Base-by-base conservation (phyloP, 1,140 invertebrate genomes). In the Gryon sp. region DNA sequence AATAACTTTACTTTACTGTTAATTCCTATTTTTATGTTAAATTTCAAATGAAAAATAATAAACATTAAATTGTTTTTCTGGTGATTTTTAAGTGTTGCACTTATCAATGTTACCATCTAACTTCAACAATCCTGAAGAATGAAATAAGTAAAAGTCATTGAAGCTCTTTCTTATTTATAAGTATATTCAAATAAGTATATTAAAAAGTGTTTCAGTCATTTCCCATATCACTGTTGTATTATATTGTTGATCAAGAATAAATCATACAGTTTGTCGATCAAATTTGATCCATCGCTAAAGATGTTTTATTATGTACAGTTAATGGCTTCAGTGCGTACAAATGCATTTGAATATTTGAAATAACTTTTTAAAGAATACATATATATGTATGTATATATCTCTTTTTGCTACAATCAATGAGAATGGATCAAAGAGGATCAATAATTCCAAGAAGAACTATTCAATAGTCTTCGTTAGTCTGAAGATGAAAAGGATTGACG, bases 401-500 rank as follows among this genome's bases (percentile, higher is more conserved):
- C 63, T 55, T 30, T 26, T 59, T 38, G 20, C 41, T 14, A 26
- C 52, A 60, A 69, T 69, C 53, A 69, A 59, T 60, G 45, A 28
- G 65, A 45, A 70, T 45, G 45, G 46, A 53, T 70, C 55, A 70
- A 70, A 60, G 55, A 70, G 55, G 55, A 70, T 62, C 66, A 62
- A 70, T 53, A 46, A 45, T 70, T 70, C 66, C 55, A 36, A 53
- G 66, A 70, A 70, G 5, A 7, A 36, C 55, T 59, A 69, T 70
- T 70, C 26, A 70, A 70, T 60, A 52, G 66, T 28, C 55, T 70
- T 70, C 66, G 66, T 70, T 70, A 70, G 66, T 34, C 36, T 19
- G 36, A 70, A 19, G 20, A 30, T 60, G 46, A 70, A 70, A 70
- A 70, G 55, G 46, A 70, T 69, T 70, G 55, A 60, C 46, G 55